Evolutionary conservation across 37 sponge, comb jelly and placozoan species (phyloP), one percentile per base, ranked within the genome.

Genomic region (Oopsacas minuta): DNA sequence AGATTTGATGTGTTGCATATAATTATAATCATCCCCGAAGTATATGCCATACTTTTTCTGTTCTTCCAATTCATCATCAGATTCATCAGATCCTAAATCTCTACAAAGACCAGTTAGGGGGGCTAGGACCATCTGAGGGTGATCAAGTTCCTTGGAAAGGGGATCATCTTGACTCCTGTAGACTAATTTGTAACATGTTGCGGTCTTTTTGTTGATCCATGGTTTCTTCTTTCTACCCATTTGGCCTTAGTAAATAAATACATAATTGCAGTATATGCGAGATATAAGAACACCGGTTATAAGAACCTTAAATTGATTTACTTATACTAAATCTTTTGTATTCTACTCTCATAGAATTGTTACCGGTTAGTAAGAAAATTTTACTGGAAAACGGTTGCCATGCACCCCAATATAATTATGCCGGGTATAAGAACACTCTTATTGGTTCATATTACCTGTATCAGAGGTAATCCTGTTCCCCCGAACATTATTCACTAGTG

Each of bases 201-300:
- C 88, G 35, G 92, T 86, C 88, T 93, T 98, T 89, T 98, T 98
- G 91, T 95, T 91, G 23, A 98, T 98, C 83, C 95, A 98, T 36
- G 90, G 92, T 81, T 93, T 95, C 93, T 94, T 97, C 83, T 95
- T 95, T 12, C 87, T 86, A 38, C 99, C 95, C 95, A 91, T 38
- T 22, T 35, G 49, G n/a, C n/a, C n/a, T n/a, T n/a, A n/a, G n/a
- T n/a, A n/a, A n/a, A n/a, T n/a, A 42, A 15, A 42, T 42, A 17
- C 15, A 42, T 17, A 17, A 42, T 42, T 42, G 15, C 49, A 42
- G 15, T 42, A 15, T 42, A 42, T 15, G 15, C 12, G 8, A 42
- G 49, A 42, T 42, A 8, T 42, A 42, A 17, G 15, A 15, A 42
- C 15, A 15, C 49, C 49, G 49, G 49, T n/a, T n/a, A n/a, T n/a